Conservation (phyloP, 2,797 vertebrate genomes). For the Gymnopithys bicolor region DNA sequence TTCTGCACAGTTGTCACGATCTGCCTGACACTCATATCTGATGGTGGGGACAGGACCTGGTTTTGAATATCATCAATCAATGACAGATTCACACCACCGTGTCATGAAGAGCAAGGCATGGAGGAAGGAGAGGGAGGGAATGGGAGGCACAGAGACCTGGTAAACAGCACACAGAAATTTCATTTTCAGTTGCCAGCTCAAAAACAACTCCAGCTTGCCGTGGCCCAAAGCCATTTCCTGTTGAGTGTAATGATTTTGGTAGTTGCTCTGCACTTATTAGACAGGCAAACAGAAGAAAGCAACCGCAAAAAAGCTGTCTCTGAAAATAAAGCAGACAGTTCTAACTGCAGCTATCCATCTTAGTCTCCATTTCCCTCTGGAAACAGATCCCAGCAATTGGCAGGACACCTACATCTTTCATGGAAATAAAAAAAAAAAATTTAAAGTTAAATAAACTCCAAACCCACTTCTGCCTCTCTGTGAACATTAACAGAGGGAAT, state of each 20-base stretch:
- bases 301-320: neutral
- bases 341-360: constrained; percentile 3
- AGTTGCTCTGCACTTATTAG: constrained; percentile 12
- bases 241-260: constrained; percentile 23
- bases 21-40: neutral
- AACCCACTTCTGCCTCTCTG: neutral
- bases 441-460: neutral
- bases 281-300: neutral
- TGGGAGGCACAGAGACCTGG: neutral
- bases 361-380: neutral
- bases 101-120: neutral
- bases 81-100: neutral
- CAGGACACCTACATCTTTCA: neutral
- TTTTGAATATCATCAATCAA: constrained; percentile 39
- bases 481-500: neutral
- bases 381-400: constrained; percentile 2
- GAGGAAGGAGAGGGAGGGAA: neutral
- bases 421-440: neutral
- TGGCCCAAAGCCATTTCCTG: constrained; percentile 55
- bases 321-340: neutral
- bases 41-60: neutral
- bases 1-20: neutral
- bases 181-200: constrained; percentile 34
- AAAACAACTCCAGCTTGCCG: neutral
- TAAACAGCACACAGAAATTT: constrained; percentile 23